Conservation (phyloP, 2,888 invertebrate species). For the Ariolimax columbianus region DNA sequence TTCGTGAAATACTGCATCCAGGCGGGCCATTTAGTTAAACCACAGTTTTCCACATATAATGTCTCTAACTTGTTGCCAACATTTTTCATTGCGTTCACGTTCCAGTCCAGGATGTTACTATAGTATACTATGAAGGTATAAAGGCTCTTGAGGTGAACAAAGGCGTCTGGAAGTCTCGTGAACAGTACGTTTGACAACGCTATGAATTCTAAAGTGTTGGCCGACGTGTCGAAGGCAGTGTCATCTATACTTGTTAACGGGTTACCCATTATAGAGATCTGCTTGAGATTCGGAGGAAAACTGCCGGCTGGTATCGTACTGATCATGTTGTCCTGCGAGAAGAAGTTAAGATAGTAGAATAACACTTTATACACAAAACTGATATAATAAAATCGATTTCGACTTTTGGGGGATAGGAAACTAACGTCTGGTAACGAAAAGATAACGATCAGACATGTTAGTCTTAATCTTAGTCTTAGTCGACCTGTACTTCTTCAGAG, state of each 20-base stretch:
- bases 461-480: too few species aligned
- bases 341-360: background rate
- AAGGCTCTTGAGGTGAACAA: background rate
- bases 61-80: background rate
- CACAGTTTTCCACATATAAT: background rate
- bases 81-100: background rate
- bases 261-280: background rate
- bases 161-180: background rate
- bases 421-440: too few species aligned
- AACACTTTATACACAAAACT: too few species aligned
- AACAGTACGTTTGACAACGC: background rate
- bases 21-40: background rate
- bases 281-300: background rate
- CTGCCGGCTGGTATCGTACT: background rate
- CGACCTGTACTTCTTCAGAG: too few species aligned
- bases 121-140: background rate
- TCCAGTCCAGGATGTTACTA: background rate
- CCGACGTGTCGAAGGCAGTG: background rate
- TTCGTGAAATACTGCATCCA: conserved; percentile 1
- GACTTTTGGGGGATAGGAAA: too few species aligned
- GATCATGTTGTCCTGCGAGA: background rate
- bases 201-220: background rate
- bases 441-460: too few species aligned
- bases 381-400: too few species aligned
- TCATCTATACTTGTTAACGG: background rate